Evolutionary conservation across 1,140 invertebrate genomes (phyloP), one percentile per base, ranked within the genome.

Genomic region (Apis florea): DNA sequence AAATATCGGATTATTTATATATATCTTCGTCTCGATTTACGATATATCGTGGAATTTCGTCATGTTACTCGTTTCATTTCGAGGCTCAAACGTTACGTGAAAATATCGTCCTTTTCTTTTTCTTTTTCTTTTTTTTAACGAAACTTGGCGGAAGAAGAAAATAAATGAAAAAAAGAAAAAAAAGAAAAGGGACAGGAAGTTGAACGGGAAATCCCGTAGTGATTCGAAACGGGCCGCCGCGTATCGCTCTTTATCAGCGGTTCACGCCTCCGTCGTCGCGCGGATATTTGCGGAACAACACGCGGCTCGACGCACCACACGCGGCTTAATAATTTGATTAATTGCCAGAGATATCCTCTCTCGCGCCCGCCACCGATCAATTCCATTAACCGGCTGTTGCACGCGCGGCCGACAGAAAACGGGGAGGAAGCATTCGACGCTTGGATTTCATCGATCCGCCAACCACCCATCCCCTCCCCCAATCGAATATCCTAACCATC

Each of bases 321-420:
- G 61, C 72, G 84, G 84, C 80, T 83, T 79, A 86, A 86, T 86
- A 85, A 85, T 86, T 77, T 86, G 83, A 86, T 85, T 85, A 86
- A 86, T 86, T 79, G 85, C 71, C 76, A 76, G 59, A 78, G 71
- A 86, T 77, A 69, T 53, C 58, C 74, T 69, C 56, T 56, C 69
- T 56, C 19, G 69, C 31, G 54, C 49, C 59, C 64, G 59, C 67
- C 77, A 67, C 56, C 69, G 79, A 83, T 79, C 68, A 67, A 83
- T 85, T 85, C 76, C 66, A 74, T 59, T 26, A 40, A 68, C 49
- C 40, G 66, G 54, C 63, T 79, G 77, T 79, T 51, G 56, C 17
- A 24, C 56, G 13, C 56, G 13, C 66, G 59, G 26, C 54, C 54
- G 26, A 40, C 54, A 51, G 69, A 81, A 79, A 81, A 73, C 72